Evolutionary conservation across 2,888 invertebrate species (phyloP).

Genomic region (Hypolimnas misippus): DNA sequence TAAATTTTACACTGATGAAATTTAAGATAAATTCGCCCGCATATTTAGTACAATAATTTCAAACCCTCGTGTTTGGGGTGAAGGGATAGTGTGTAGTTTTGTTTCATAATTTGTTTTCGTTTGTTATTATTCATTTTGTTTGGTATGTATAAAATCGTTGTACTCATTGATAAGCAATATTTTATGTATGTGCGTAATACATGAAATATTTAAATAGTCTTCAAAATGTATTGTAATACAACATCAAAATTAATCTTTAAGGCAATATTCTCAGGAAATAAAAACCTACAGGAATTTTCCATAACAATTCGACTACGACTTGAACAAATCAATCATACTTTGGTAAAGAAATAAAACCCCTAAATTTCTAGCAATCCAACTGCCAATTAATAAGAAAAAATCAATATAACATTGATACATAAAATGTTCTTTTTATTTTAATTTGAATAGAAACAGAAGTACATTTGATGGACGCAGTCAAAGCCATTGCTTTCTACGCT

Average conservation of each 20-base stretch:
- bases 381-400: conserved; percentile 1
- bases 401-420: conserved; percentile 5
- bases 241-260: no score
- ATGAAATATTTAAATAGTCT: no score
- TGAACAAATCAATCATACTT: no score
- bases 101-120: neutral
- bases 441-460: conserved; percentile 20
- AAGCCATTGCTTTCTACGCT: conserved; percentile 23
- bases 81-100: conserved; percentile 55
- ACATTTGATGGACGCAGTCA: conserved; percentile 26
- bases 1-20: conserved; percentile 78
- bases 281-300: no score
- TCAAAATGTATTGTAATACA: no score
- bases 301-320: no score
- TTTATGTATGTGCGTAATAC: no score
- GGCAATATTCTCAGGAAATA: no score
- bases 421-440: conserved; percentile 11
- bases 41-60: conserved; percentile 79
- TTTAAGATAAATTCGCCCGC: conserved; percentile 78
- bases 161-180: neutral
- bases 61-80: conserved; percentile 68
- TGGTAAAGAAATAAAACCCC: neutral
- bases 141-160: neutral
- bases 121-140: neutral
- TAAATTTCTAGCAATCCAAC: neutral